Conservation (phyloP, 2,797 vertebrate species). For the Phataginus tetradactyla region DNA sequence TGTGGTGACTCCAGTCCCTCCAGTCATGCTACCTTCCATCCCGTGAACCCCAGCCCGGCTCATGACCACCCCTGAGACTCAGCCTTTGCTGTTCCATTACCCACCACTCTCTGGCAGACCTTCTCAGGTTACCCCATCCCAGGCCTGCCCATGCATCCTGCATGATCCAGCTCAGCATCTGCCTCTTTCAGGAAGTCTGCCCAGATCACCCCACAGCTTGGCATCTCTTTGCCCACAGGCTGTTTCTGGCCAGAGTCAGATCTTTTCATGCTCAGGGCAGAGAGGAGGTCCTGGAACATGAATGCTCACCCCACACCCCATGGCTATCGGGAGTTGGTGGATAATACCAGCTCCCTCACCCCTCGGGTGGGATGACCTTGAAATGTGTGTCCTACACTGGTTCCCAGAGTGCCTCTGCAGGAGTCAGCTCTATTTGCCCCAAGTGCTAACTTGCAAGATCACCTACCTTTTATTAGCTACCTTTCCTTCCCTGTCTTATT, state of each 20-base stretch:
- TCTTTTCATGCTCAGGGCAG: not conserved
- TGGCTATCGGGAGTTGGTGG: not conserved
- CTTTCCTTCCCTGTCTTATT: not conserved
- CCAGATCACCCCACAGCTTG: not conserved
- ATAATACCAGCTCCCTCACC: too few relatives aligned
- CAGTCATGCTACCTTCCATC: not conserved
- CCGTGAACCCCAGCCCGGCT: not conserved
- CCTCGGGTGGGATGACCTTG: not conserved
- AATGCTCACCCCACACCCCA: not conserved
- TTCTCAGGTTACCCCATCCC: not conserved
- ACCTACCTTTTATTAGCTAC: not conserved
- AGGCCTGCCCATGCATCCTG: too few relatives aligned
- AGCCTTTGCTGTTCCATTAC: not conserved
- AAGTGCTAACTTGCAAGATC: rapidly evolving
- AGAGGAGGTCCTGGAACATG: not conserved
- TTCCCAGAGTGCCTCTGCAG: not conserved
- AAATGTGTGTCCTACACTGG: not conserved
- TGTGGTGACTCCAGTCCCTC: not conserved
- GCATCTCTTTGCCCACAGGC: not conserved
- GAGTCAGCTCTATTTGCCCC: not conserved
- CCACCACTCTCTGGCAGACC: not conserved
- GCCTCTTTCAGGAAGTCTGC: not conserved
- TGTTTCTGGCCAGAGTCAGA: not conserved
- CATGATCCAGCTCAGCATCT: not conserved
- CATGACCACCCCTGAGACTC: not conserved